Conservation (phyloP, 2,797 vertebrate genomes). For the Myotis myotis region DNA sequence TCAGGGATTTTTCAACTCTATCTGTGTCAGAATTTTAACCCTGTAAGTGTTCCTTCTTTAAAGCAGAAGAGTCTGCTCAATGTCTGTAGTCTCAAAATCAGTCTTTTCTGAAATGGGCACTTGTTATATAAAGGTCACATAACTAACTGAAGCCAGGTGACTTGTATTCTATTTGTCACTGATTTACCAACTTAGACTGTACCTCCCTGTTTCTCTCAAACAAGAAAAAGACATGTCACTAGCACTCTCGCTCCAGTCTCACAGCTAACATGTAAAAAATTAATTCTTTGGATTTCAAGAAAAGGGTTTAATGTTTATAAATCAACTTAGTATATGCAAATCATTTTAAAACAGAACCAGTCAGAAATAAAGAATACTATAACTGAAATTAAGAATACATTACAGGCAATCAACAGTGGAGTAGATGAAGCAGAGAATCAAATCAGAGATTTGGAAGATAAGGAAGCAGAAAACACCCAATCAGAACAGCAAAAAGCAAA, state of each 20-base stretch:
- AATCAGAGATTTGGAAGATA: background rate
- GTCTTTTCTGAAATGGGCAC: slow-evolving; percentile 20
- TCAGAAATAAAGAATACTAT: background rate
- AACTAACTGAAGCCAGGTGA: slow-evolving; percentile 51
- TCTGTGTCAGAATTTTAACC: background rate
- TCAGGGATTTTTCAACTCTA: slow-evolving; percentile 7
- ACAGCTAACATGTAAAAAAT: background rate
- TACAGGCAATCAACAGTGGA: background rate
- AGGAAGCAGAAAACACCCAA: background rate
- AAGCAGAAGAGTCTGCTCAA: background rate
- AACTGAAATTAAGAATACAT: background rate
- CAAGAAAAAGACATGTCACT: background rate
- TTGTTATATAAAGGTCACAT: slow-evolving; percentile 49
- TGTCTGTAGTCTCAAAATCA: slow-evolving; percentile 20
- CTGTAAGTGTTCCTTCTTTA: background rate
- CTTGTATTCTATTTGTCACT: slow-evolving; percentile 17
- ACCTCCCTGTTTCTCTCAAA: slow-evolving; percentile 23
- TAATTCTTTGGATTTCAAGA: background rate
- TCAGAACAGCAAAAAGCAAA: background rate
- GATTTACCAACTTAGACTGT: background rate
- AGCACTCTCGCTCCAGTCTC: background rate
- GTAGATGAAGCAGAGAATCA: background rate
- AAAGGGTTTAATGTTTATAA: slow-evolving; percentile 27
- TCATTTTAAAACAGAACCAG: background rate
- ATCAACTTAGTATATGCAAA: background rate